Conservation (phyloP, 2,797 vertebrate genomes). For the Sebastolobus altivelis region DNA sequence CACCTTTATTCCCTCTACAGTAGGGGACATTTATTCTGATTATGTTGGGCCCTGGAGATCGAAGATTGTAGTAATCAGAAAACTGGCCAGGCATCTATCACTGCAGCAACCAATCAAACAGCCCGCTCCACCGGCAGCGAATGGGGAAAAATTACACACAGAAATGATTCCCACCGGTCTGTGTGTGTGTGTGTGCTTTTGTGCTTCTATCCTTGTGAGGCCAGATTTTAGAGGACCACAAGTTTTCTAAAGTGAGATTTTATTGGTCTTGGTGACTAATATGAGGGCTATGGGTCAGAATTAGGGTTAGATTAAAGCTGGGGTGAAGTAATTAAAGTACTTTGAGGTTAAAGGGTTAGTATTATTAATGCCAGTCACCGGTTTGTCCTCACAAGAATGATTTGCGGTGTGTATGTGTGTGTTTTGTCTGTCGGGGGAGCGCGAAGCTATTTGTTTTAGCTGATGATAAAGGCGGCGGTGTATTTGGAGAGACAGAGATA, state of each 20-base stretch:
- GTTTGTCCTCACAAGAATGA: slow-evolving; percentile 39
- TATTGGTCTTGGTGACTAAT: slow-evolving; percentile 11
- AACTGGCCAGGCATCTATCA: slow-evolving; percentile 88
- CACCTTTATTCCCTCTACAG: slow-evolving; percentile 75
- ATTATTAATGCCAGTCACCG: slow-evolving; percentile 24
- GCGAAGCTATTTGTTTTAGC: slow-evolving; percentile 72
- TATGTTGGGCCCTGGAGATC: slow-evolving; percentile 84
- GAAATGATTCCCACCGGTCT: slow-evolving; percentile 71
- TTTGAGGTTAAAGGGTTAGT: not conserved
- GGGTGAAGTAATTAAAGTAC: slow-evolving; percentile 4
- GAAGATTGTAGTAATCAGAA: slow-evolving; percentile 88
- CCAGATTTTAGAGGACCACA: slow-evolving; percentile 33
- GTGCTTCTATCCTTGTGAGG: slow-evolving; percentile 46
- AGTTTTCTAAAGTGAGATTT: slow-evolving; percentile 14
- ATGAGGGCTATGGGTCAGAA: not conserved
- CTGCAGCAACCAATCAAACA: slow-evolving; percentile 85
- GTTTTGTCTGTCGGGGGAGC: slow-evolving; percentile 43
- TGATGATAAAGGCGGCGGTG: slow-evolving; percentile 67
- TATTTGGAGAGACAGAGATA: slow-evolving; percentile 74
- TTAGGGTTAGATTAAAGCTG: not conserved
- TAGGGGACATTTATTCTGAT: slow-evolving; percentile 87
- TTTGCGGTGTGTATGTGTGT: slow-evolving; percentile 17
- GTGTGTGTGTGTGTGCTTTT: slow-evolving; percentile 27
- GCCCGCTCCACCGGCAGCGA: slow-evolving; percentile 56
- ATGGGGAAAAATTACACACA: slow-evolving; percentile 78